These are phyloP conservation scores for Conopomorpha cramerella DNA, from an alignment of 1,140 invertebrate species.

Conservation along the genomic window DNA sequence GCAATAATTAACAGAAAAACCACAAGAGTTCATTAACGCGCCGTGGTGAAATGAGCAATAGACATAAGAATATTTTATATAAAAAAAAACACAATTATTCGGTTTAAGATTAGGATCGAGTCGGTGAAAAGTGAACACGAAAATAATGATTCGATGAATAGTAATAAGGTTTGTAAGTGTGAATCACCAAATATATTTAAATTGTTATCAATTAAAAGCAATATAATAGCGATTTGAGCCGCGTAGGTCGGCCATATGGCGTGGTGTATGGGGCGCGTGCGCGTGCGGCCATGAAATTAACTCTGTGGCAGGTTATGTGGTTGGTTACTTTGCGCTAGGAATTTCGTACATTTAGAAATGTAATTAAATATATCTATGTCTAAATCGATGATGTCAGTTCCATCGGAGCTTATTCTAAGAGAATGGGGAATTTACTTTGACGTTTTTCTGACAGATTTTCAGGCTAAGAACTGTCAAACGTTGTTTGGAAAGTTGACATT, in stretches of 20 bases:
- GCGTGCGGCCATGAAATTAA: slow-evolving; percentile 16
- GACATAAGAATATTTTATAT: slow-evolving; percentile 6
- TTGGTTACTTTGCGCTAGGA: too few relatives aligned
- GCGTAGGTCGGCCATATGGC: slow-evolving; percentile 43
- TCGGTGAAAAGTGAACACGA: slow-evolving; percentile 38
- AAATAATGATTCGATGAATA: slow-evolving; percentile 57
- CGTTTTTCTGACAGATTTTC: too few relatives aligned
- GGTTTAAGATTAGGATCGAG: slow-evolving; percentile 45
- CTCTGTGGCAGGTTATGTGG: neutral
- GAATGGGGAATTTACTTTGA: neutral
- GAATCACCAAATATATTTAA: slow-evolving; percentile 61
- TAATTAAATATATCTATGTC: too few relatives aligned
- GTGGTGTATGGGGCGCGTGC: slow-evolving; percentile 25
- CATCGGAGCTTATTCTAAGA: neutral
- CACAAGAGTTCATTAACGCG: too few relatives aligned
- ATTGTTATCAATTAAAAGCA: slow-evolving; percentile 62
- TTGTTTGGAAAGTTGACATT: neutral
- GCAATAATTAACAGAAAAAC: too few relatives aligned
- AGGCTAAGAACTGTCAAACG: neutral
- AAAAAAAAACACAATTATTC: slow-evolving; percentile 16
- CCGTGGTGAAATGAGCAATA: slow-evolving; percentile 6
- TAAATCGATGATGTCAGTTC: too few relatives aligned
- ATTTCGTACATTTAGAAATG: neutral
- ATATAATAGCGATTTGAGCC: slow-evolving; percentile 57
- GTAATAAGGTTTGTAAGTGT: slow-evolving; percentile 55